Conservation (phyloP, 2,888 invertebrate genomes). For the Trissoscelio sp. region DNA sequence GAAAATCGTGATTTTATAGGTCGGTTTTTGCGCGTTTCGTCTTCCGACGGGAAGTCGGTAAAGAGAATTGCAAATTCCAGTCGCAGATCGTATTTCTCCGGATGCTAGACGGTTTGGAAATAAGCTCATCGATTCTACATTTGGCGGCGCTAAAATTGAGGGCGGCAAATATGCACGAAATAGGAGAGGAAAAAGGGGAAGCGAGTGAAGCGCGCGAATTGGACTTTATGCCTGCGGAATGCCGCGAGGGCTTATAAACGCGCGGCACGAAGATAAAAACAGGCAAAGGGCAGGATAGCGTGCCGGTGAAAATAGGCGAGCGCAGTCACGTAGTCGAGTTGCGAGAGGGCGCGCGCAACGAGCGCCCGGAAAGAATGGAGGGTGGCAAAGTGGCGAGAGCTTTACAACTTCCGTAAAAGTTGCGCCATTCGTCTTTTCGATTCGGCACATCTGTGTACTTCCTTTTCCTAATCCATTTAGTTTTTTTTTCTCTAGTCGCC, state of each 20-base stretch:
- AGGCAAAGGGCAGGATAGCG: slow-evolving; percentile 41
- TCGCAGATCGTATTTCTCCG: slow-evolving; percentile 61
- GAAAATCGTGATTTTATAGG: slow-evolving; percentile 49
- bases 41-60: slow-evolving; percentile 29
- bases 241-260: slow-evolving; percentile 61
- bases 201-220: slow-evolving; percentile 27
- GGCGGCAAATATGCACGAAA: slow-evolving; percentile 15
- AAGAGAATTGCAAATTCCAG: slow-evolving; percentile 66
- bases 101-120: slow-evolving; percentile 63
- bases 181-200: neutral
- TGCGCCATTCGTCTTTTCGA: slow-evolving; percentile 65
- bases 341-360: slow-evolving; percentile 46
- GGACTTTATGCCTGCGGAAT: slow-evolving; percentile 54
- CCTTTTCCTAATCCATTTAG: slow-evolving; percentile 63
- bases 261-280: slow-evolving; percentile 53
- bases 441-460: slow-evolving; percentile 66
- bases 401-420: slow-evolving; percentile 69
- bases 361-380: slow-evolving; percentile 50
- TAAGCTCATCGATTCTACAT: slow-evolving; percentile 66
- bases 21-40: slow-evolving; percentile 21
- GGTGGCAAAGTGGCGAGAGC: slow-evolving; percentile 66
- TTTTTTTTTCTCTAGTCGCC: slow-evolving; percentile 31
- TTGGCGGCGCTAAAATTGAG: slow-evolving; percentile 46
- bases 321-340: slow-evolving; percentile 50
- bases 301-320: slow-evolving; percentile 49